A percentile compares a stretch with the other conserved stretches of the same genome.
These are phyloP conservation scores for Thalassarche chlororhynchos DNA, from an alignment of 2,113 vertebrate species.

Conservation along the genomic window DNA sequence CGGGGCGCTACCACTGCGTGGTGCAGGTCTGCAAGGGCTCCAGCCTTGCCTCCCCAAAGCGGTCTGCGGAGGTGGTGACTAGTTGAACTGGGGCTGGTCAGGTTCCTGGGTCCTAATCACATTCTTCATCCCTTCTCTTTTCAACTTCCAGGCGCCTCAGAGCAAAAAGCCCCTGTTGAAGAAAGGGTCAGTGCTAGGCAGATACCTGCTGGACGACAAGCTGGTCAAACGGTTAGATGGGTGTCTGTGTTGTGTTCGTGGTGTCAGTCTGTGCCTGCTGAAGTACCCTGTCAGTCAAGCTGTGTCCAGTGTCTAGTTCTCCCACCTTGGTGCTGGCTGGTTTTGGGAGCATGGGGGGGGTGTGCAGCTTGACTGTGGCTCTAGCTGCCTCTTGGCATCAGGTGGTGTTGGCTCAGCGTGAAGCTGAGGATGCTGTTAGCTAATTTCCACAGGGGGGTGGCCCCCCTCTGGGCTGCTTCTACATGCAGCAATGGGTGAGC, in stretches of 20 bases:
- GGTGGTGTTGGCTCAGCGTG: background rate
- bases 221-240: slow-evolving; percentile 77
- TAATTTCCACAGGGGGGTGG: background rate
- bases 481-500: background rate
- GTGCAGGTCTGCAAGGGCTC: background rate
- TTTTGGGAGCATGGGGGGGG: background rate
- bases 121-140: slow-evolving; percentile 33
- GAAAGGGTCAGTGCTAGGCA: slow-evolving; percentile 82
- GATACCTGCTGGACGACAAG: slow-evolving; percentile 76
- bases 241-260: slow-evolving; percentile 1
- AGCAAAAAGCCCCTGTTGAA: slow-evolving; percentile 74
- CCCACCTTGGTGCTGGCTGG: background rate
- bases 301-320: background rate
- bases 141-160: slow-evolving; percentile 70
- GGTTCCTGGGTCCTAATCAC: background rate
- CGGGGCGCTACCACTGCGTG: rapidly evolving
- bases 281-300: background rate
- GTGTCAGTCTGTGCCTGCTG: background rate
- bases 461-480: background rate
- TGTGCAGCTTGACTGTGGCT: background rate
- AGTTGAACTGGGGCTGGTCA: background rate
- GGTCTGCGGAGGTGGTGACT: background rate
- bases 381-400: background rate
- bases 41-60: background rate
- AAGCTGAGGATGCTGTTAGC: background rate